Base-by-base conservation (phyloP, 35 echinoderm and acorn worm species). In the Ophioderma brevispina region DNA sequence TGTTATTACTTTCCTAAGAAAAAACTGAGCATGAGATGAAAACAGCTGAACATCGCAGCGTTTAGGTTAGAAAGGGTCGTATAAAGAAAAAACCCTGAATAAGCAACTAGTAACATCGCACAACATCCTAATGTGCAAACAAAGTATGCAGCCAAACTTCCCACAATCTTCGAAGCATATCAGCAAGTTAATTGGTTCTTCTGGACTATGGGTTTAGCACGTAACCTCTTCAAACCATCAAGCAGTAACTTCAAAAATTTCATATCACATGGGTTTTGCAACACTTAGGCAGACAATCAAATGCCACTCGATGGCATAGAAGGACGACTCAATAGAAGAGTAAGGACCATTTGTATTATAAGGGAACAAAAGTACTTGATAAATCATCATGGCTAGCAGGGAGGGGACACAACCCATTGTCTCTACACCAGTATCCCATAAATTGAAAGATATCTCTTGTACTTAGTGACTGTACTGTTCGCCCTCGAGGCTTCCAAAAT, bases 1-100 rank as follows among this genome's bases (percentile, higher is more conserved):
- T 78, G 21, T 75, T 89, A 33, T 89, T 81, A 39, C 49, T 89
- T 52, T 81, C 81, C 18, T 31, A 55, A 64, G 10, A 89, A 81
- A 38, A 63, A 38, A 35, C 33, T 39, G 6, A 78, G 80, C 39
- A n/a, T 78, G 33, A 25, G 40, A 83, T 33, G 81, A 25, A 55
- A 43, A 46, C 17, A 83, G 43, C 28, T 83, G 23, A 32, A 83
- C 15, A 32, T n/a, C n/a, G n/a, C 39, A 83, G 5, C 28, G 38
- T 33, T 33, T 83, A 83, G n/a, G 42, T 83, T 83, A 41, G 31
- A 25, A 11, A 83, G 40, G n/a, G 43, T 40, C n/a, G 43, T 40
- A 32, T 83, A 36, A 32, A 38, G 6, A 83, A 83, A 83, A 49
- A n/a, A n/a, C n/a, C 81, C 81, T 33, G 81, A 38, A 34, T 43